phyloP scores from a whole-genome alignment of 2,888 invertebrate genomes.

The Leucania comma region DNA sequence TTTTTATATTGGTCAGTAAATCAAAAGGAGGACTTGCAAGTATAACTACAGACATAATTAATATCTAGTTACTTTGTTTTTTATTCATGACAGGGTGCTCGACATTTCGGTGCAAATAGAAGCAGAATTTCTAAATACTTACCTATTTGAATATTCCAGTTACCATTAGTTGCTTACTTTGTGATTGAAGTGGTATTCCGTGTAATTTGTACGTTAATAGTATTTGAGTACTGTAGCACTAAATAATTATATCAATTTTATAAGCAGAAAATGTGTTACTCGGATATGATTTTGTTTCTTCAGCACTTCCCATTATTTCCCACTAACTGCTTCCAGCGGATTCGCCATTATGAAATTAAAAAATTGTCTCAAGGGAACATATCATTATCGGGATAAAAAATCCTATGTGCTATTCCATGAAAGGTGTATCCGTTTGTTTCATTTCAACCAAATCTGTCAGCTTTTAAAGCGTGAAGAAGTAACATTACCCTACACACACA shows the following conservation, averaged over 20 bases:
- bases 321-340: too few species aligned
- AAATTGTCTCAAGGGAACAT: too few species aligned
- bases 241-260: background rate
- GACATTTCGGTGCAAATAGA: slow-evolving; percentile 20
- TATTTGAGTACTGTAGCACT: background rate
- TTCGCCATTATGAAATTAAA: too few species aligned
- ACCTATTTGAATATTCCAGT: slow-evolving; percentile 20
- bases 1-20: background rate
- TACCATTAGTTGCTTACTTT: slow-evolving; percentile 11
- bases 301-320: too few species aligned
- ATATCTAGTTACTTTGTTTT: slow-evolving; percentile 4
- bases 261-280: background rate
- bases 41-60: background rate
- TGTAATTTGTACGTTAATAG: background rate
- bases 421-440: too few species aligned
- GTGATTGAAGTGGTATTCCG: slow-evolving; percentile 11
- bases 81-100: slow-evolving; percentile 12
- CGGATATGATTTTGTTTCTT: background rate
- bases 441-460: too few species aligned
- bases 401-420: too few species aligned
- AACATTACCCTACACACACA: too few species aligned
- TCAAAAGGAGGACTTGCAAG: background rate
- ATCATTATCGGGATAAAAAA: too few species aligned
- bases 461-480: too few species aligned
- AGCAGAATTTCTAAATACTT: slow-evolving; percentile 17